phyloP scores from a whole-genome alignment of 2,113 vertebrate genomes.

The Stigmatopora argus region DNA sequence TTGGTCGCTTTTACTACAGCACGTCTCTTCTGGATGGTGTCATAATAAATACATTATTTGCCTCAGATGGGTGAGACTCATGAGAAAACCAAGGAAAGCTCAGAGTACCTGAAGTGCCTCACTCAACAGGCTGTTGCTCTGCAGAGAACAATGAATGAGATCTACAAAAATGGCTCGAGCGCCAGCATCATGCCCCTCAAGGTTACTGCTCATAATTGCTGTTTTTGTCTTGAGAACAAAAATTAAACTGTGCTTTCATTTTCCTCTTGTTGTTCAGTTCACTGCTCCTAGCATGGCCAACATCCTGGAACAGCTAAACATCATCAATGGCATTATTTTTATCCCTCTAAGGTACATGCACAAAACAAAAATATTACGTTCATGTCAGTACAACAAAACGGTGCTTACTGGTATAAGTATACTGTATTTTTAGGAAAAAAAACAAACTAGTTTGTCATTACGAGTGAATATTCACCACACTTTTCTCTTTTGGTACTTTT shows the following conservation, averaged over 20 bases:
- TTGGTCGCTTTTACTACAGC: not conserved
- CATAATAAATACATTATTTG: not conserved
- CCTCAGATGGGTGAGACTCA: conserved; percentile 89
- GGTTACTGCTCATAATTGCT: conserved; percentile 55
- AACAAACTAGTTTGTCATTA: no score
- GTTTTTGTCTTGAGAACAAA: not conserved
- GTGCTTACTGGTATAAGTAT: not conserved
- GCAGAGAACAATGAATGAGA: conserved; percentile 99
- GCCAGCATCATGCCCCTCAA: conserved; percentile 95
- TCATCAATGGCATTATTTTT: conserved; percentile 98
- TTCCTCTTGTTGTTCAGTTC: conserved; percentile 73
- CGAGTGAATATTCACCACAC: no score
- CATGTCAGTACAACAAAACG: not conserved
- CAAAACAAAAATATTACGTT: not conserved
- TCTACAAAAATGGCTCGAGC: conserved; percentile 94
- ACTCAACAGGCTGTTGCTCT: conserved; percentile 96
- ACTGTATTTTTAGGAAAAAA: no score
- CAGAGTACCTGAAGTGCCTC: conserved; percentile 95
- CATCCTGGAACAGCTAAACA: conserved; percentile 93
- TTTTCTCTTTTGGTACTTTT: no score
- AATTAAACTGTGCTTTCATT: not conserved
- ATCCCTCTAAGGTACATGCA: conserved; percentile 91
- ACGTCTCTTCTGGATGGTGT: not conserved
- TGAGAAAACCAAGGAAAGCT: conserved; percentile 98
- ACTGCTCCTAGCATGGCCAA: conserved; percentile 96